Evolutionary conservation across 2,888 invertebrate genomes (phyloP).

Genomic region (Podabrus alpinus): DNA sequence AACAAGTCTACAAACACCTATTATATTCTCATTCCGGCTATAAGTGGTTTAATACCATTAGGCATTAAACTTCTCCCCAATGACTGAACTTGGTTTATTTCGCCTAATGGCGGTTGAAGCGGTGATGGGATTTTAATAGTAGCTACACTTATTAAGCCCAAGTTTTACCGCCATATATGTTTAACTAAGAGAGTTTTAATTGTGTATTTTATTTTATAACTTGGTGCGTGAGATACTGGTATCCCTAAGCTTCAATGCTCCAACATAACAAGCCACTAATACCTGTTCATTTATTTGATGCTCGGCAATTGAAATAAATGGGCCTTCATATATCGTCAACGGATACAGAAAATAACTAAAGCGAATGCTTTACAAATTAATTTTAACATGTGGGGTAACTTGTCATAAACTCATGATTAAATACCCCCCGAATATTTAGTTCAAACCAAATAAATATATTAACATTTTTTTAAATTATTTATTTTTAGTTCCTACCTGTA

Average conservation of each 20-base stretch:
- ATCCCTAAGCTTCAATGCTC: slow-evolving; percentile 41
- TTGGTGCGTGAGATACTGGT: slow-evolving; percentile 41
- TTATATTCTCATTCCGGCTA: slow-evolving; percentile 47
- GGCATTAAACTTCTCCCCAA: slow-evolving; percentile 41
- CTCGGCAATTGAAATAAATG: slow-evolving; percentile 42
- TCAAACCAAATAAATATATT: neutral
- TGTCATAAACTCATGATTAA: neutral
- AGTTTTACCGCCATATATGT: slow-evolving; percentile 28
- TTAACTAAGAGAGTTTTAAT: slow-evolving; percentile 38
- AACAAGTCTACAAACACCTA: slow-evolving; percentile 34
- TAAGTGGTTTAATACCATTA: slow-evolving; percentile 49
- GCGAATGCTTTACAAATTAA: neutral
- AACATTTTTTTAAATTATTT: neutral
- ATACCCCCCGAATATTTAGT: neutral
- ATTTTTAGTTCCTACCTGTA: neutral
- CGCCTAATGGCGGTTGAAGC: slow-evolving; percentile 50
- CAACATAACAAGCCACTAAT: slow-evolving; percentile 39
- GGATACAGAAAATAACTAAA: slow-evolving; percentile 2
- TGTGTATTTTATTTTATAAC: slow-evolving; percentile 46
- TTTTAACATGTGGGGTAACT: neutral
- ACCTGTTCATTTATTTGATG: slow-evolving; percentile 42
- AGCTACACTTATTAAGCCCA: slow-evolving; percentile 43
- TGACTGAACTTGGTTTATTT: slow-evolving; percentile 46
- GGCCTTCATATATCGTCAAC: slow-evolving; percentile 28
- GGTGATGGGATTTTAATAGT: slow-evolving; percentile 55